A percentile compares a stretch with the other conserved stretches of the same genome.
Evolutionary conservation across 2,113 vertebrate species (phyloP).

Genomic region (Salvelinus alpinus): DNA sequence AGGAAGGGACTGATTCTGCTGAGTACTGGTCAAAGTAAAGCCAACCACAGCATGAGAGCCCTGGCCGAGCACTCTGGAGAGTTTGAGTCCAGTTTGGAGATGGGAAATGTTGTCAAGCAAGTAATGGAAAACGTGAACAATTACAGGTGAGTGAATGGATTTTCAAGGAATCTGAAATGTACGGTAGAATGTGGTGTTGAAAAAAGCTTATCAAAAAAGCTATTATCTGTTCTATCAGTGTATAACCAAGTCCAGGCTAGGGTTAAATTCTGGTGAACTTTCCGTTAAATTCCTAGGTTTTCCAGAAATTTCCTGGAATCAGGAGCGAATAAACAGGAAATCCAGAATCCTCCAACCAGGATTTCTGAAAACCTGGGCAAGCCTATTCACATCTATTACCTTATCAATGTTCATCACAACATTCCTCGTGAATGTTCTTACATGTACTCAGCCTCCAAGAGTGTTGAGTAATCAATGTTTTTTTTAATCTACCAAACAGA

Average conservation of each 20-base stretch:
- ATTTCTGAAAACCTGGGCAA: no score
- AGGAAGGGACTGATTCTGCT: conserved; percentile 43
- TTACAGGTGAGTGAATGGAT: conserved; percentile 61
- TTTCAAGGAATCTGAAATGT: background rate
- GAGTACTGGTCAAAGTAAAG: background rate
- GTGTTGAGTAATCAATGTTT: background rate
- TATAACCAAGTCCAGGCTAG: no score
- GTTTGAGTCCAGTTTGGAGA: conserved; percentile 57
- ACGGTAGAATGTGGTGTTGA: no score
- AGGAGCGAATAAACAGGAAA: no score
- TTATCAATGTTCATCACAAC: no score
- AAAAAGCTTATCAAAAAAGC: no score
- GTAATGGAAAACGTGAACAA: conserved; percentile 14
- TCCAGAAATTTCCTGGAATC: no score
- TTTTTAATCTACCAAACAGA: conserved; percentile 52
- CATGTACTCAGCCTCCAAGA: background rate
- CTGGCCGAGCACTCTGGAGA: conserved; percentile 27
- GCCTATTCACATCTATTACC: no score
- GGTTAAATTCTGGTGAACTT: no score
- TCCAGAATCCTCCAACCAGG: no score
- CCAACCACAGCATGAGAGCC: conserved; percentile 29
- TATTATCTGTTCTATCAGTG: background rate
- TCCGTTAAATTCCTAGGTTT: no score
- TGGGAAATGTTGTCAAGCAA: conserved; percentile 27
- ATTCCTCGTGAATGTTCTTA: no score